These are phyloP conservation scores for Himalopsyche japonica DNA, from an alignment of 2,888 invertebrate genomes.

Conservation along the genomic window DNA sequence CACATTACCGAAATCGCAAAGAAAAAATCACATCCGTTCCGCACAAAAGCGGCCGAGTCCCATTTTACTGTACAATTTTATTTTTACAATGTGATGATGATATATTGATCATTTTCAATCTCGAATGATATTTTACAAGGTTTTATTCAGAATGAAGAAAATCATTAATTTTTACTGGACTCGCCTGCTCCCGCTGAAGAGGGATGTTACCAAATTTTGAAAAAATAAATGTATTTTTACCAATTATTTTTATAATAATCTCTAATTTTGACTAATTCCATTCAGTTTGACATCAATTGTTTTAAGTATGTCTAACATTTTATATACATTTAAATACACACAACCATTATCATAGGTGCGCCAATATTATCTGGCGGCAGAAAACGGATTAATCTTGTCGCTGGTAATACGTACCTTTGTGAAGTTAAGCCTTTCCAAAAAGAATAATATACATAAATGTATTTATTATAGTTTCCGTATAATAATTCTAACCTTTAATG, in stretches of 20 bases:
- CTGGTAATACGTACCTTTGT: slow-evolving; percentile 13
- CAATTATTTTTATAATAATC: background rate
- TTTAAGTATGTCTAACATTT: slow-evolving; percentile 22
- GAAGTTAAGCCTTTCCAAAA: slow-evolving; percentile 13
- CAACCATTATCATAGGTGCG: background rate
- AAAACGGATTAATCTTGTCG: background rate
- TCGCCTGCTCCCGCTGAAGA: background rate
- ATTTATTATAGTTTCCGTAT: background rate
- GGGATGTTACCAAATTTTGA: background rate
- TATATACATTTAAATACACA: slow-evolving; percentile 10
- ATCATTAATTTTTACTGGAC: background rate
- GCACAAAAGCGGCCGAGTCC: background rate
- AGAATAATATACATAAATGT: slow-evolving; percentile 16
- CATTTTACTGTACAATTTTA: background rate
- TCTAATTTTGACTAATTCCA: slow-evolving; percentile 23
- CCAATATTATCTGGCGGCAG: background rate
- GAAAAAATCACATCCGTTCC: background rate
- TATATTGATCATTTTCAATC: background rate
- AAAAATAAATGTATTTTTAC: background rate
- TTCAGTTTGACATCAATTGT: slow-evolving; percentile 21
- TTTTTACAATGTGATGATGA: background rate
- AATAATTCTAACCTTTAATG: slow-evolving; percentile 18
- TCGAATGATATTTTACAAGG: background rate
- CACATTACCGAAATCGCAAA: slow-evolving; percentile 15
- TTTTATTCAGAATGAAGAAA: background rate